Evolutionary conservation across 2,797 vertebrate genomes (phyloP), one percentile per base, ranked within the genome.

Genomic region (Peromyscus attwateri): DNA sequence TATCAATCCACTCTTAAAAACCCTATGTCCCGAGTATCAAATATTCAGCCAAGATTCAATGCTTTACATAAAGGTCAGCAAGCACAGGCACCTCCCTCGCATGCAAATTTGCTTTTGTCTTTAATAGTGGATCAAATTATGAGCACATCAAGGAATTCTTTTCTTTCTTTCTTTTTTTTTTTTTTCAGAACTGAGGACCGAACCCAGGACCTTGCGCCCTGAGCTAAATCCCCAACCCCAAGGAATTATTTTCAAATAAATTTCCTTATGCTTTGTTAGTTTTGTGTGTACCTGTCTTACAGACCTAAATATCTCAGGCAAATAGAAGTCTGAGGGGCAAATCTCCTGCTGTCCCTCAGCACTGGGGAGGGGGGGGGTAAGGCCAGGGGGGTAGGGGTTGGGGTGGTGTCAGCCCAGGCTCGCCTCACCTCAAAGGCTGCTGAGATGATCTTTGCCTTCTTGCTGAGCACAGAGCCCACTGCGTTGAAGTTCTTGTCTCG

Each of bases 401-500:
- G 49, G 2, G 49, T 52, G 49, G 49, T 1, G n/a, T 37, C 46
- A 3, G 3, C 57, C 68, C 6, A n/a, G 13, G 17, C 23, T 0
- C 0, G 2, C 84, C 97, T 97, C 97, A 99, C 99, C 99, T 99
- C 99, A 97, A 99, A 99, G 0, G 99, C 99, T 3, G 99, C 99
- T 0, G 99, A 99, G 98, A 99, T 99, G 68, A 99, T 99, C 98
- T 99, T 99, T 71, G 99, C 99, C 96, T 99, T 99, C 98, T 99
- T 99, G 99, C 99, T 99, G 85, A 99, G 99, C 21, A 99, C 99
- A 0, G 99, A 99, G 52, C 99, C 99, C 60, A 99, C 99, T 0
- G 99, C 99, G 0, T 99, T 99, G 98, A 99, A 99, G 97, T 99
- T 99, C 98, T 99, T 99, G 98, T 99, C 99, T 1, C 99, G 98